These are phyloP conservation scores for Chromis chromis DNA, from an alignment of 2,797 vertebrate species.

Conservation along the genomic window DNA sequence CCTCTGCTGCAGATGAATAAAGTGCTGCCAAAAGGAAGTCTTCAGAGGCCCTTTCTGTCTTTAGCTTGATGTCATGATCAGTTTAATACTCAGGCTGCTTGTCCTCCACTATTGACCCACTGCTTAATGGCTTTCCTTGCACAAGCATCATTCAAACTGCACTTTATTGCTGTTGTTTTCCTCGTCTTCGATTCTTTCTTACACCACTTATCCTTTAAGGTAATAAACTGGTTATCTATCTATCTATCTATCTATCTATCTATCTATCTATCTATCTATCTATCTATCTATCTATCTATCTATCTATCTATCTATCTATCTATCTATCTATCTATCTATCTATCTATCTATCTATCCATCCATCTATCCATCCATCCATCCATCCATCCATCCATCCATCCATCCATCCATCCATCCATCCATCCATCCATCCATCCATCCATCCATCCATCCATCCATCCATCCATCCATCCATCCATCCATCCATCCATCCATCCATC, in stretches of 20 bases:
- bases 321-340: not conserved
- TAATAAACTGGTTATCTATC: conserved; percentile 6
- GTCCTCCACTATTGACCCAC: conserved; percentile 71
- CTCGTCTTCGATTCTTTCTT: conserved; percentile 30
- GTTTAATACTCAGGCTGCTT: conserved; percentile 70
- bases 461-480: too few relatives aligned
- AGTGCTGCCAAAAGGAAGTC: conserved; percentile 72
- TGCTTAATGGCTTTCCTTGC: conserved; percentile 70
- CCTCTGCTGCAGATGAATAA: conserved; percentile 65
- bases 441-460: too few relatives aligned
- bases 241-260: conserved; percentile 29
- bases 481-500: too few relatives aligned
- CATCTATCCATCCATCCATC: not conserved
- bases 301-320: not conserved
- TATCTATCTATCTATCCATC: too few relatives aligned
- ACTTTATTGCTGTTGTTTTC: conserved; percentile 63
- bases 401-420: too few relatives aligned
- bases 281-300: fast-evolving
- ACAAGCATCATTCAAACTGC: conserved; percentile 63
- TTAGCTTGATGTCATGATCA: conserved; percentile 74
- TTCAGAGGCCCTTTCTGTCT: conserved; percentile 59
- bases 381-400: too few relatives aligned
- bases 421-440: too few relatives aligned
- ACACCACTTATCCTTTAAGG: conserved; percentile 44
- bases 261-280: conserved; percentile 18